phyloP scores from a whole-genome alignment of 2,888 invertebrate species.

The Disparrhopalites patrizii region DNA sequence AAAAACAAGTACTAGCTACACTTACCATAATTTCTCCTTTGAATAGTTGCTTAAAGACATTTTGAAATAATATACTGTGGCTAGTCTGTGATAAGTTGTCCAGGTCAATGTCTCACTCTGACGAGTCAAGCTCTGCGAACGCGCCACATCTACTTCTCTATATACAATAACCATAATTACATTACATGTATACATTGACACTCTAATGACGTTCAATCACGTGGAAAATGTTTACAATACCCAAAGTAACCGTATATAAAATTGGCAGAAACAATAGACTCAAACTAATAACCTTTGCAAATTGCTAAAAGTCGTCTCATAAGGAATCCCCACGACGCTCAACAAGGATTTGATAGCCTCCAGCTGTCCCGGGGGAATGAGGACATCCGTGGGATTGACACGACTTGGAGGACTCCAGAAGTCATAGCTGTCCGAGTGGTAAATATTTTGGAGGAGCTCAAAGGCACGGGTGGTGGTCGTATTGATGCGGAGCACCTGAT shows the following conservation, averaged over 20 bases:
- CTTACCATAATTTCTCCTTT: neutral
- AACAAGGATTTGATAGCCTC: conserved; percentile 34
- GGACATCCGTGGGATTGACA: conserved; percentile 63
- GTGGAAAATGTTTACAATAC: neutral
- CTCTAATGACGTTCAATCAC: too few species aligned
- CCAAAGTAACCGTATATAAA: neutral
- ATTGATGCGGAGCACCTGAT: conserved; percentile 41
- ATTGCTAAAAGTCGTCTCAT: conserved; percentile 32
- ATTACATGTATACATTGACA: too few species aligned
- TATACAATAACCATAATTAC: neutral
- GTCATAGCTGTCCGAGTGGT: conserved; percentile 48
- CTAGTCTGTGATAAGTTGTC: conserved; percentile 39
- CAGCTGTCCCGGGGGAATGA: conserved; percentile 63
- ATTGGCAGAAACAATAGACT: neutral
- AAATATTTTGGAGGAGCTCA: conserved; percentile 33
- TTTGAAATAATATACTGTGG: conserved; percentile 33
- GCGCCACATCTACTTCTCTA: conserved; percentile 16
- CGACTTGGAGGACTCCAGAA: conserved; percentile 61
- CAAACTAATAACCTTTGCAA: conserved; percentile 31
- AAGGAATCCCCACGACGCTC: conserved; percentile 30
- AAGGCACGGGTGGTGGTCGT: conserved; percentile 26
- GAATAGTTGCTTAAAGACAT: neutral
- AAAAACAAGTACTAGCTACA: neutral
- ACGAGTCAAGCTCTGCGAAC: neutral
- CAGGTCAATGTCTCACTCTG: conserved; percentile 33